Evolutionary conservation across 2,888 invertebrate species (phyloP).

Genomic region (Fragum fragum): DNA sequence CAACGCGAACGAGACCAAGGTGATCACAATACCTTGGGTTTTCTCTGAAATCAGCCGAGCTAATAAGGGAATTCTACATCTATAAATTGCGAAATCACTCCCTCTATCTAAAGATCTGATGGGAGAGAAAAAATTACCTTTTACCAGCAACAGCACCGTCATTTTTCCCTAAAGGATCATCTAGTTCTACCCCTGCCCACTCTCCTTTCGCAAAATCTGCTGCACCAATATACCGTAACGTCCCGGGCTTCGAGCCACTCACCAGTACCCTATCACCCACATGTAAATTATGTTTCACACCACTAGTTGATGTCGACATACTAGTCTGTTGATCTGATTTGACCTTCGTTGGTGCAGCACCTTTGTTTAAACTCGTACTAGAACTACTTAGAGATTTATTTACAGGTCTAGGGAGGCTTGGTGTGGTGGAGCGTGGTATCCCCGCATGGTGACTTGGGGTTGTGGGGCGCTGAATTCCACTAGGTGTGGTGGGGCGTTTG

Average conservation of each 20-base stretch:
- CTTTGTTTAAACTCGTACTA: slow-evolving; percentile 73
- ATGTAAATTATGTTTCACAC: slow-evolving; percentile 69
- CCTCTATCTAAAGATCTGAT: too few species aligned
- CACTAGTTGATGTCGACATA: slow-evolving; percentile 54
- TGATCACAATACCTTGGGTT: too few species aligned
- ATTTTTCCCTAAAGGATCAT: slow-evolving; percentile 97
- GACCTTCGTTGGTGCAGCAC: slow-evolving; percentile 64
- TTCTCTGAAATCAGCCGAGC: too few species aligned
- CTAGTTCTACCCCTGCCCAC: slow-evolving; percentile 98
- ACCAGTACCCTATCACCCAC: slow-evolving; percentile 85
- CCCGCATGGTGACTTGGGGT: slow-evolving; percentile 40
- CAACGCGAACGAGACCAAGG: too few species aligned
- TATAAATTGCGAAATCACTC: too few species aligned
- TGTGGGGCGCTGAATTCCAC: slow-evolving; percentile 46
- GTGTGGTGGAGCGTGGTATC: slow-evolving; percentile 55
- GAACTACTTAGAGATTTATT: slow-evolving; percentile 76
- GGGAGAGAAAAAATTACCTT: slow-evolving; percentile 91
- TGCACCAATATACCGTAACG: slow-evolving; percentile 93
- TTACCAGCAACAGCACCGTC: slow-evolving; percentile 97
- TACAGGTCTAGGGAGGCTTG: slow-evolving; percentile 57
- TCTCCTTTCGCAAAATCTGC: slow-evolving; percentile 97
- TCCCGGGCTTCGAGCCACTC: slow-evolving; percentile 91
- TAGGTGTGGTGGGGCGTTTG: slow-evolving; percentile 63
- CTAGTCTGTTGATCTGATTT: slow-evolving; percentile 57
- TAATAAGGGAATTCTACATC: too few species aligned